A percentile compares a stretch with the other conserved stretches of the same genome.
Evolutionary conservation across 2,113 vertebrate genomes (phyloP).

Genomic region (Erythrocebus patas): DNA sequence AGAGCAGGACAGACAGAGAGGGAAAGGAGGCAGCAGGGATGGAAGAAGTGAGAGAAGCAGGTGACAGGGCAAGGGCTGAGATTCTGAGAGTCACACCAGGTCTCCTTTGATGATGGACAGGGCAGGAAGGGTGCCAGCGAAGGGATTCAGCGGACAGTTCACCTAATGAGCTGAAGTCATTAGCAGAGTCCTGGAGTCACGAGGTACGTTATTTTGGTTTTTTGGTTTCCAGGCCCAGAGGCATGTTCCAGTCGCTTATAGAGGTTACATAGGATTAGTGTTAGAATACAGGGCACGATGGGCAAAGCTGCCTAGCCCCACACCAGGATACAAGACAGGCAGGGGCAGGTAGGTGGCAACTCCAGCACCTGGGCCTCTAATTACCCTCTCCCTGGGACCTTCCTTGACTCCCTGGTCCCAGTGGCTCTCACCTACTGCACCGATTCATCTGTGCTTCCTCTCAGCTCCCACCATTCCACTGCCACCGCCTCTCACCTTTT

Average conservation of each 20-base stretch:
- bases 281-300: not conserved
- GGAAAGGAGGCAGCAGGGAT: not conserved
- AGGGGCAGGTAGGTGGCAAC: too few species aligned
- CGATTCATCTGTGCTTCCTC: not conserved
- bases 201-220: not conserved
- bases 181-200: slow-evolving; percentile 44
- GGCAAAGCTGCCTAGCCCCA: not conserved
- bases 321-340: not conserved
- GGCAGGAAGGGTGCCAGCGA: slow-evolving; percentile 73
- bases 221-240: not conserved
- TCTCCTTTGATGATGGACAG: slow-evolving; percentile 71
- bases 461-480: accelerated
- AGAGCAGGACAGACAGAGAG: slow-evolving; percentile 49
- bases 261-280: not conserved
- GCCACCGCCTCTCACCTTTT: not conserved
- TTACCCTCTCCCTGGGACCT: not conserved
- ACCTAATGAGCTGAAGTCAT: slow-evolving; percentile 76
- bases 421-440: too few species aligned
- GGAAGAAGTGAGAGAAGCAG: not conserved
- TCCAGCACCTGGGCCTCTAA: accelerated
- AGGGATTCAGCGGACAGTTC: slow-evolving; percentile 67
- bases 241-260: not conserved
- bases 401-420: not conserved
- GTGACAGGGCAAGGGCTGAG: not conserved
- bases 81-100: not conserved